phyloP scores from a whole-genome alignment of 2,888 invertebrate genomes.

The Dusona sp. region DNA sequence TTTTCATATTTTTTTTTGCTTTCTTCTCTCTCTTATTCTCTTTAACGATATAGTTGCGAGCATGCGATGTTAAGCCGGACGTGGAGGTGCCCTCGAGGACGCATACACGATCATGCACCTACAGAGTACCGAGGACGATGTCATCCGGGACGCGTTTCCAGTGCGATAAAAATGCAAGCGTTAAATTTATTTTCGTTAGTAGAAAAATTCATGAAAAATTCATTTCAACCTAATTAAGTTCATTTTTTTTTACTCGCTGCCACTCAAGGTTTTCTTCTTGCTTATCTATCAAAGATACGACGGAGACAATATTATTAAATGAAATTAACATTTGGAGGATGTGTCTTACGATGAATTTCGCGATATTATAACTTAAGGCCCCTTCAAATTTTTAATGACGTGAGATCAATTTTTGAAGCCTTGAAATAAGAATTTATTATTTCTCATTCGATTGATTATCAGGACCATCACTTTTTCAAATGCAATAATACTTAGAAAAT shows the following conservation, averaged over 20 bases:
- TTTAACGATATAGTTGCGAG: neutral
- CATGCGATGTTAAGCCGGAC: conserved; percentile 51
- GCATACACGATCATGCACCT: conserved; percentile 33
- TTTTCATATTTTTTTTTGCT: conserved; percentile 1
- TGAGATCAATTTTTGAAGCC: no score
- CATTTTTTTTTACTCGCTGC: neutral
- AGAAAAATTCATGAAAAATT: conserved; percentile 17
- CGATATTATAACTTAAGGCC: neutral
- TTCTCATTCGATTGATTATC: no score
- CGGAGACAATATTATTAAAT: neutral
- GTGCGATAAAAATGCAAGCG: conserved; percentile 27
- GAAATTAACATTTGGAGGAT: neutral
- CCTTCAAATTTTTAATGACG: no score
- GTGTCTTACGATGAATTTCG: neutral
- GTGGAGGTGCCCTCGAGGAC: conserved; percentile 57
- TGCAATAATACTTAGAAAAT: no score
- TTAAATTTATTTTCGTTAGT: conserved; percentile 12
- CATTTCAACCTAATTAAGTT: neutral
- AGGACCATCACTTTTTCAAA: no score
- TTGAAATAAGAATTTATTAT: no score
- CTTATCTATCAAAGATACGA: neutral
- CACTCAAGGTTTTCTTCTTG: neutral
- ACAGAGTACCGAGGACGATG: conserved; percentile 46
- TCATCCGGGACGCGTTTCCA: conserved; percentile 42
- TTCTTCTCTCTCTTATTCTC: conserved; percentile 12